These are phyloP conservation scores for Gobio occitaniae DNA, from an alignment of 2,797 vertebrate species.

Conservation along the genomic window DNA sequence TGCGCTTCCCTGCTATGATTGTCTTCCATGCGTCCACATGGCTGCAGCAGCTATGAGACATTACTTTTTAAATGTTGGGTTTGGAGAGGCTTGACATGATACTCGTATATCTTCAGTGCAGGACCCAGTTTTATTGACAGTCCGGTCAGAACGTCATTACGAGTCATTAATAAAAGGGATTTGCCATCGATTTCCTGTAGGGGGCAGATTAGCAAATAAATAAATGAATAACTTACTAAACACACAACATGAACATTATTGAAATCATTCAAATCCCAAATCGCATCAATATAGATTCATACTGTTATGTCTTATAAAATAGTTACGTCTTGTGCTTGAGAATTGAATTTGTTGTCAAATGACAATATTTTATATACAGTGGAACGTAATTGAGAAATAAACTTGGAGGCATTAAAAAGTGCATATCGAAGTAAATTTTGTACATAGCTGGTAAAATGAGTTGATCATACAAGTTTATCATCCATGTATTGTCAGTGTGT, in stretches of 20 bases:
- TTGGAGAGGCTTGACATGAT: slow-evolving; percentile 97
- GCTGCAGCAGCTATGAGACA: slow-evolving; percentile 80
- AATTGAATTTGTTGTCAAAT: neutral
- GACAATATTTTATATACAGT: neutral
- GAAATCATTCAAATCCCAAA: neutral
- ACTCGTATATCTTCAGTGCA: slow-evolving; percentile 98
- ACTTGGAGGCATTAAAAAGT: neutral
- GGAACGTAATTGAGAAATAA: neutral
- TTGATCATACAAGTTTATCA: neutral
- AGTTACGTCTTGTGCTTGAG: neutral
- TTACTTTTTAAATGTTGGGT: slow-evolving; percentile 95
- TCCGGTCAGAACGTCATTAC: slow-evolving; percentile 97
- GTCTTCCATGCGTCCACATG: slow-evolving; percentile 55
- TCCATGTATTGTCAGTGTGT: neutral
- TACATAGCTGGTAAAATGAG: neutral
- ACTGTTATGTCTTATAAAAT: neutral
- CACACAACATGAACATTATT: neutral
- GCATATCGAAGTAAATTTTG: neutral
- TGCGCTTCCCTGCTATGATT: slow-evolving; percentile 63
- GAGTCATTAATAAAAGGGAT: slow-evolving; percentile 97
- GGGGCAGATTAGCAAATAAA: neutral
- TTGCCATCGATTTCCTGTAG: slow-evolving; percentile 98
- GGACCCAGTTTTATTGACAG: slow-evolving; percentile 98
- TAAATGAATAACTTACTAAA: neutral
- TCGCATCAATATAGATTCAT: neutral